Percentiles rank a stretch among this genome's conserved stretches.
Conservation (phyloP, 2,113 vertebrate genomes). For the Gracilinanus agilis region DNA sequence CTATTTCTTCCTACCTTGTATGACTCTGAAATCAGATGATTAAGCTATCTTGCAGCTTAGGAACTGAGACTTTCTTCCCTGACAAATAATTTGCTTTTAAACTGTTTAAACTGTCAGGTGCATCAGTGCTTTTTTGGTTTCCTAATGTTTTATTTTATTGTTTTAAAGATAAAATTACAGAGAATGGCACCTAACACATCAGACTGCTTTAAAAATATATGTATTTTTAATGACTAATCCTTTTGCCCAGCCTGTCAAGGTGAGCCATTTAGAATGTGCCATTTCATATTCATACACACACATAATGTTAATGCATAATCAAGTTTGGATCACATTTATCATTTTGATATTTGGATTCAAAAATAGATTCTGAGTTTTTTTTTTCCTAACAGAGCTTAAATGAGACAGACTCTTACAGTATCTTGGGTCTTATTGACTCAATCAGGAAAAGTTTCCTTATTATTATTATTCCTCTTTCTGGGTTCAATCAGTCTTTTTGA, state of each 20-base stretch:
- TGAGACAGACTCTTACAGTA: slow-evolving; percentile 3
- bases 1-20: slow-evolving; percentile 6
- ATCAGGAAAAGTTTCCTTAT: background rate
- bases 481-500: slow-evolving; percentile 24
- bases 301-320: slow-evolving; percentile 25
- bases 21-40: background rate
- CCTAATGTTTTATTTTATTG: slow-evolving; percentile 53
- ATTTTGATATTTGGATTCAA: slow-evolving; percentile 52
- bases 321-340: slow-evolving; percentile 22
- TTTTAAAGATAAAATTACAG: slow-evolving; percentile 29
- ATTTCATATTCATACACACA: slow-evolving; percentile 11
- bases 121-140: slow-evolving; percentile 16
- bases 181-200: background rate
- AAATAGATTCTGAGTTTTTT: slow-evolving; percentile 22
- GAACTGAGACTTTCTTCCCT: slow-evolving; percentile 34
- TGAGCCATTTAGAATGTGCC: slow-evolving; percentile 18
- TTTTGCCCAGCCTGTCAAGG: slow-evolving; percentile 12
- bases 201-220: slow-evolving; percentile 35
- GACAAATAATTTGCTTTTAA: slow-evolving; percentile 47
- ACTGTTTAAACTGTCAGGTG: slow-evolving; percentile 20
- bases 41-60: slow-evolving; percentile 20
- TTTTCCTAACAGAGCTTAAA: slow-evolving; percentile 43
- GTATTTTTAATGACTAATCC: slow-evolving; percentile 45
- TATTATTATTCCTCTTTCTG: background rate
- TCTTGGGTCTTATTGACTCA: background rate